These are phyloP conservation scores for Copidosoma aretas DNA, from an alignment of 2,888 invertebrate species.

Conservation along the genomic window DNA sequence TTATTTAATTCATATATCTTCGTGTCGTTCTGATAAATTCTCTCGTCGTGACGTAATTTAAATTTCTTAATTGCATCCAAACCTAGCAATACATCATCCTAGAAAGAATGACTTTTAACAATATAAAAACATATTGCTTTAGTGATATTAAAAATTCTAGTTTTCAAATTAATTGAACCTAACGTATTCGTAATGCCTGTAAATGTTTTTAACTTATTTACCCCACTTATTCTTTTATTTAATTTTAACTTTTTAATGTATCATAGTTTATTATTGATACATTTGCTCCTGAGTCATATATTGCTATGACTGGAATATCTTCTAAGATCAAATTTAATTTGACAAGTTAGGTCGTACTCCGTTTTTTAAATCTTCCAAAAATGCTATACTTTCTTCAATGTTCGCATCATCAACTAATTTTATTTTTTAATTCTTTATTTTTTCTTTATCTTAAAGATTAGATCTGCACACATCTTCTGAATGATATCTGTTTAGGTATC, in stretches of 20 bases:
- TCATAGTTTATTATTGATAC: conserved; percentile 31
- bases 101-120: conserved; percentile 18
- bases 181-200: not conserved
- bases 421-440: not conserved
- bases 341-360: not conserved
- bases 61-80: conserved; percentile 37
- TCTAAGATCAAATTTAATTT: not conserved
- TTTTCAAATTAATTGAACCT: not conserved
- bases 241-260: conserved; percentile 29
- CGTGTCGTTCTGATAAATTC: conserved; percentile 19
- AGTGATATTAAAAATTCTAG: conserved; percentile 1
- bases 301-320: not conserved
- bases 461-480: not conserved
- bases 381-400: not conserved
- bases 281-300: conserved; percentile 5
- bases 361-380: not conserved
- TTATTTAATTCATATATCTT: no score
- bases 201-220: not conserved
- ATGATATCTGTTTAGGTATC: not conserved
- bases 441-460: not conserved
- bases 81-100: conserved; percentile 30
- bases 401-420: not conserved
- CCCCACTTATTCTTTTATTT: conserved; percentile 18
- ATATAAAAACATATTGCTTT: conserved; percentile 15
- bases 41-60: conserved; percentile 37